phyloP scores from a whole-genome alignment of 2,888 invertebrate genomes.

The Parapristionchus giblindavisi region DNA sequence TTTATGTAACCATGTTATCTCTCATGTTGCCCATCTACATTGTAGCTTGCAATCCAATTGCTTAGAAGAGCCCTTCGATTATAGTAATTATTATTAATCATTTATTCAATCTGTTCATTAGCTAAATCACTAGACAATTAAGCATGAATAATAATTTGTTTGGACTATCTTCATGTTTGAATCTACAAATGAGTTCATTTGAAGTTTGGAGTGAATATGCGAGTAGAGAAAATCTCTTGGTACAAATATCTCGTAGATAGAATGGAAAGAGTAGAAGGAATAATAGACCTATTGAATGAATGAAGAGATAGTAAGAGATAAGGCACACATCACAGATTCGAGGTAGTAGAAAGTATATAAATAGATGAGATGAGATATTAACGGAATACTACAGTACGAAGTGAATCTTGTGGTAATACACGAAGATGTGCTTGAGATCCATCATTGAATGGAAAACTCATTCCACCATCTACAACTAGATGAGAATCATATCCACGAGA shows the following conservation, averaged over 20 bases:
- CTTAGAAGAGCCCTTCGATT: neutral
- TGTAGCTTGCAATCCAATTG: neutral
- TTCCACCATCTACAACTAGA: constrained; percentile 92
- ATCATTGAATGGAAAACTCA: constrained; percentile 91
- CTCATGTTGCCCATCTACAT: neutral
- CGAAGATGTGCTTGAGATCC: constrained; percentile 86
- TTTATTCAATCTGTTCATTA: neutral
- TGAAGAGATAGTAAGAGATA: constrained; percentile 4
- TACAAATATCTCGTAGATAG: too few species aligned
- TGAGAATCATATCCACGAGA: constrained; percentile 91
- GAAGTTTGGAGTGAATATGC: too few species aligned
- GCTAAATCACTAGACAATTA: too few species aligned
- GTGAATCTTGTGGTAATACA: constrained; percentile 84
- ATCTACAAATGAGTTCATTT: too few species aligned
- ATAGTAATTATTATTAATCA: too few species aligned
- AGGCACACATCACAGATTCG: neutral
- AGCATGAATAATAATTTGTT: too few species aligned
- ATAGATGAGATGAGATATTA: constrained; percentile 34
- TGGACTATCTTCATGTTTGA: too few species aligned
- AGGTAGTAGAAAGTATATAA: neutral
- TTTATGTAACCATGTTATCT: too few species aligned
- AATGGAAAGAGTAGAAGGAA: too few species aligned
- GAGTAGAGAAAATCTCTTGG: too few species aligned
- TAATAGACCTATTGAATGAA: too few species aligned
- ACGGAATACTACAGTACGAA: constrained; percentile 79